Conservation (phyloP, 1,140 invertebrate genomes). For the Gonatopus flavifemur region DNA sequence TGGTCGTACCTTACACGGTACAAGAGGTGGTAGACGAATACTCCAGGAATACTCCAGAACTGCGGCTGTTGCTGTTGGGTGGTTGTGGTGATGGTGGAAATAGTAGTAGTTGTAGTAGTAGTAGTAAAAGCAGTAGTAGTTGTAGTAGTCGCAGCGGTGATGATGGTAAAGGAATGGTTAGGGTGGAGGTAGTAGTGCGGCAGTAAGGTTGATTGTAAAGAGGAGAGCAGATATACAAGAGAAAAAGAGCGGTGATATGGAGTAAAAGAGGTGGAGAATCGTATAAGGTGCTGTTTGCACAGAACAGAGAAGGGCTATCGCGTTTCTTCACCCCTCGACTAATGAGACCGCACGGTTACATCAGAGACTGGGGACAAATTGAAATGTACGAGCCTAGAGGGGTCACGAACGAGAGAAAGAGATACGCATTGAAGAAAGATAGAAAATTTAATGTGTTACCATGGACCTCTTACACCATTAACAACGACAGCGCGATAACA, state of each 20-base stretch:
- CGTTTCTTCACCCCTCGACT: conserved; percentile 41
- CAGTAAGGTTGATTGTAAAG: conserved; percentile 52
- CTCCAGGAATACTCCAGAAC: conserved; percentile 8
- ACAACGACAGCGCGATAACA: conserved; percentile 30
- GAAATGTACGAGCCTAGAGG: conserved; percentile 53
- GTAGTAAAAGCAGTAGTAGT: conserved; percentile 4
- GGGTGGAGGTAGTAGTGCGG: conserved; percentile 35
- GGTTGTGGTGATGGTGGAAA: background rate
- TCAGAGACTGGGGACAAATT: conserved; percentile 54
- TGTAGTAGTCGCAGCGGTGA: background rate
- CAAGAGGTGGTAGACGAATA: conserved; percentile 13
- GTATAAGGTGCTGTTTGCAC: conserved; percentile 4
- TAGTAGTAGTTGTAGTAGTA: conserved; percentile 18
- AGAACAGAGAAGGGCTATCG: conserved; percentile 30
- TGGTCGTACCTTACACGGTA: conserved; percentile 38
- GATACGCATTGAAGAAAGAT: conserved; percentile 31
- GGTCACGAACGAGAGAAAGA: conserved; percentile 31
- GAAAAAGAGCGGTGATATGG: background rate
- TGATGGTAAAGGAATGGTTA: conserved; percentile 25
- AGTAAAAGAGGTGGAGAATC: conserved; percentile 6
- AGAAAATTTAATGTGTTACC: conserved; percentile 42
- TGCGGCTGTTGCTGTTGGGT: background rate
- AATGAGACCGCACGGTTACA: conserved; percentile 55
- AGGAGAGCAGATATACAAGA: conserved; percentile 14
- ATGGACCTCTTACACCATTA: conserved; percentile 11